Conservation (phyloP, 2,888 invertebrate species). For the Cataglyphis cursor region DNA sequence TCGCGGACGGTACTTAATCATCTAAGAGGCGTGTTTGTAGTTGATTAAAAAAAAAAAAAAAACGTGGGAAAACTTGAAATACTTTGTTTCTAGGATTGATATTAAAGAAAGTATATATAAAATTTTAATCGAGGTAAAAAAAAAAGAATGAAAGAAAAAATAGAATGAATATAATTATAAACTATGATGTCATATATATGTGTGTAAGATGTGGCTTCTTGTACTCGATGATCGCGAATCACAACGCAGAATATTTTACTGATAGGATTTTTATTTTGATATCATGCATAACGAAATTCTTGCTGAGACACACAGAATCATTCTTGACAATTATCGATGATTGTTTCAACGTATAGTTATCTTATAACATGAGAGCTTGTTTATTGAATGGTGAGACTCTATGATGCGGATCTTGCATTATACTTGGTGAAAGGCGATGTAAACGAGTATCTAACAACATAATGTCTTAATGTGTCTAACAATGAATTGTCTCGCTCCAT, state of each 20-base stretch:
- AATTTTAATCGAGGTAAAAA: neutral
- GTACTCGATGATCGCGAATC: slow-evolving; percentile 11
- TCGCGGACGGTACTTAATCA: slow-evolving; percentile 37
- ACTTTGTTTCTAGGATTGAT: neutral
- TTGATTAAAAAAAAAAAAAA: neutral
- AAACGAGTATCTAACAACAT: slow-evolving; percentile 8
- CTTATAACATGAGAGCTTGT: neutral
- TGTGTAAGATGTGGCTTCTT: neutral
- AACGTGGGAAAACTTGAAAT: slow-evolving; percentile 24
- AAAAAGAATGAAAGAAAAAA: neutral
- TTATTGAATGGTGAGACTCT: neutral
- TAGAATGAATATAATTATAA: neutral
- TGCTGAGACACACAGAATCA: slow-evolving; percentile 33
- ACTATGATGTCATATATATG: neutral
- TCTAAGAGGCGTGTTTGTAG: neutral
- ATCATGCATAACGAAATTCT: slow-evolving; percentile 20
- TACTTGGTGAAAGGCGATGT: slow-evolving; percentile 20
- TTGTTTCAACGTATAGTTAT: slow-evolving; percentile 23
- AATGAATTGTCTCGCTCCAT: slow-evolving; percentile 65
- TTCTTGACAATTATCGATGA: slow-evolving; percentile 38
- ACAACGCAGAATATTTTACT: neutral
- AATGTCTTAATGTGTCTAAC: slow-evolving; percentile 32
- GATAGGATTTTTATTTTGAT: neutral
- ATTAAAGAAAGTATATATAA: neutral
- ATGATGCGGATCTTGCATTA: slow-evolving; percentile 27